Evolutionary conservation across 2,888 invertebrate species (phyloP).

Genomic region (Aplocera efformata): DNA sequence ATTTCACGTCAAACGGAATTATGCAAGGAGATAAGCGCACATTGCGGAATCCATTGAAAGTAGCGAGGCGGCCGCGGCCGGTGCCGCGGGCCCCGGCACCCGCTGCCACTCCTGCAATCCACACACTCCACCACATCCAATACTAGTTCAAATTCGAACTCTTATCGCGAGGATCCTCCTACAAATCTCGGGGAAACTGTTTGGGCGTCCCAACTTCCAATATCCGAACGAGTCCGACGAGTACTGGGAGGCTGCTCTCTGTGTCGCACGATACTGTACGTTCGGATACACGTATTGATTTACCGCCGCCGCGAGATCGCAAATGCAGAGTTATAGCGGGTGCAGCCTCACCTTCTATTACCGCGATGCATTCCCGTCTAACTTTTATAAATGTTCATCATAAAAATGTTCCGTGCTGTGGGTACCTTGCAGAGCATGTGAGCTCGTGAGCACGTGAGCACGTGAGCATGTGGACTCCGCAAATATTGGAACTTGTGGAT

Average conservation of each 20-base stretch:
- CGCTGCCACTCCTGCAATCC: no score
- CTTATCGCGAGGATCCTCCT: neutral
- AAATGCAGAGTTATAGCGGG: conserved; percentile 20
- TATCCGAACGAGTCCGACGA: conserved; percentile 6
- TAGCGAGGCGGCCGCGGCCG: conserved; percentile 19
- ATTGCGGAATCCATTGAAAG: conserved; percentile 35
- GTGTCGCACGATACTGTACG: conserved; percentile 4
- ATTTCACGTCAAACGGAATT: conserved; percentile 27
- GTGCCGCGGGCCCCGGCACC: conserved; percentile 8
- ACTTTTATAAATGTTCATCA: conserved; percentile 23
- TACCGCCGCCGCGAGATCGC: conserved; percentile 18
- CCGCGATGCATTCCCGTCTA: conserved; percentile 21
- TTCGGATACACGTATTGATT: conserved; percentile 20
- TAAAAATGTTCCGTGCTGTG: conserved; percentile 20
- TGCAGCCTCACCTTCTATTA: conserved; percentile 22
- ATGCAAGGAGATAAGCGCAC: conserved; percentile 28
- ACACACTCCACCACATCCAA: no score
- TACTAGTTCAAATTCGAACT: neutral
- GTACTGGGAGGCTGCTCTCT: no score
- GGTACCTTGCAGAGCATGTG: conserved; percentile 12
- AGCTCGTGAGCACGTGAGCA: no score
- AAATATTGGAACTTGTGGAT: conserved; percentile 7
- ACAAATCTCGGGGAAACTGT: conserved; percentile 3
- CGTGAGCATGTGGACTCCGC: conserved; percentile 27
- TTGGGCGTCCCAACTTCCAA: conserved; percentile 3